Percentiles rank a stretch among this genome's conserved stretches.
phyloP scores from a whole-genome alignment of 2,888 invertebrate genomes.

The Clanis bilineata region DNA sequence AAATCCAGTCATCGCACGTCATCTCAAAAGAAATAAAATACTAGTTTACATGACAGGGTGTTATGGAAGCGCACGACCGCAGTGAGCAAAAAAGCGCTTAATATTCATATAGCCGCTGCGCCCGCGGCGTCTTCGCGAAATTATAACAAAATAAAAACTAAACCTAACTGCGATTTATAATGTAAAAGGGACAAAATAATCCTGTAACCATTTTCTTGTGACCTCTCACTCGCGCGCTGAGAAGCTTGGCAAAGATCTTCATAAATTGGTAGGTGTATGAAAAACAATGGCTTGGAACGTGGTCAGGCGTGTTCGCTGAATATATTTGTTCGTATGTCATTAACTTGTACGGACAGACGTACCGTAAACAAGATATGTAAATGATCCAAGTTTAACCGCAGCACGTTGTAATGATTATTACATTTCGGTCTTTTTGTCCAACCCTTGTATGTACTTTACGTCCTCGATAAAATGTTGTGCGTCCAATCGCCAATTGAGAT shows the following conservation, averaged over 20 bases:
- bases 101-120: slow-evolving; percentile 70
- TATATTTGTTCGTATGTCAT: slow-evolving; percentile 71
- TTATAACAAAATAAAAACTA: slow-evolving; percentile 78
- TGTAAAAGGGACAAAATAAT: slow-evolving; percentile 60
- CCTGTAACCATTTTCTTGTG: slow-evolving; percentile 38
- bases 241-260: slow-evolving; percentile 28
- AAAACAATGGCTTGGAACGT: slow-evolving; percentile 58
- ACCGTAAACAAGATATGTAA: slow-evolving; percentile 72
- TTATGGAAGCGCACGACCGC: slow-evolving; percentile 42
- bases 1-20: neutral
- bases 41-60: slow-evolving; percentile 18
- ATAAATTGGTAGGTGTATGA: slow-evolving; percentile 35
- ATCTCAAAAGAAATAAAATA: slow-evolving; percentile 10
- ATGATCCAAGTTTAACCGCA: slow-evolving; percentile 53
- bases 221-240: slow-evolving; percentile 28
- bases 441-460: slow-evolving; percentile 21
- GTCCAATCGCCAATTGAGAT: slow-evolving; percentile 8
- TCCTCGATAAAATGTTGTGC: slow-evolving; percentile 19
- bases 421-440: slow-evolving; percentile 38
- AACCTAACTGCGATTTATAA: slow-evolving; percentile 64
- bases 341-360: slow-evolving; percentile 63
- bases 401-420: slow-evolving; percentile 47
- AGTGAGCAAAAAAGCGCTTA: slow-evolving; percentile 60
- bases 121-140: slow-evolving; percentile 74
- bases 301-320: slow-evolving; percentile 48